Conservation (phyloP, 2,113 vertebrate genomes). For the Brachyhypopomus gauderio region DNA sequence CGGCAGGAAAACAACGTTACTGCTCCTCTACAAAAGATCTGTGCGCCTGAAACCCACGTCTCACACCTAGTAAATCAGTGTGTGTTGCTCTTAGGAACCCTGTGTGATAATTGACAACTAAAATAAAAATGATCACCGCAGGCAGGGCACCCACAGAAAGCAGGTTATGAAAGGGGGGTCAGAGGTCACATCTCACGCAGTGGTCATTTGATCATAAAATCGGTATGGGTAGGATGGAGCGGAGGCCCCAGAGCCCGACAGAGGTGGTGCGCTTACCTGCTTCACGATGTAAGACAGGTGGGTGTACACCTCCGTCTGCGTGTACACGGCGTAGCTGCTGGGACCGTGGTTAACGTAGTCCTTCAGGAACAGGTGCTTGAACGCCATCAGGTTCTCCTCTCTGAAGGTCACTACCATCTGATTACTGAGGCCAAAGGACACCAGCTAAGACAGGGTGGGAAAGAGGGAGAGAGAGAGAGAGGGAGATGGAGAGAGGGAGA, state of each 20-base stretch:
- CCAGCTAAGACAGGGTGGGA: conserved; percentile 75
- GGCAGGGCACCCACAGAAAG: background rate
- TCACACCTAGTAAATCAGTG: too few species aligned
- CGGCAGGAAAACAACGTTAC: conserved; percentile 13
- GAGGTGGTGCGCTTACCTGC: conserved; percentile 70
- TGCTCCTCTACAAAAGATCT: too few species aligned
- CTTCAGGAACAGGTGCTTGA: conserved; percentile 92
- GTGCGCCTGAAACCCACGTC: too few species aligned
- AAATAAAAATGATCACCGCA: background rate
- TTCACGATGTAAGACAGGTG: conserved; percentile 85
- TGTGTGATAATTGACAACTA: conserved; percentile 14
- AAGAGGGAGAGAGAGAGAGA: conserved; percentile 37
- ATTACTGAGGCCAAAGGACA: conserved; percentile 93
- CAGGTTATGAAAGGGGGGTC: background rate
- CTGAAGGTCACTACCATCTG: conserved; percentile 97
- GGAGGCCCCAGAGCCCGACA: background rate
- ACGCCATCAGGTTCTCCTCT: conserved; percentile 89
- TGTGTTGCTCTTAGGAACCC: too few species aligned
- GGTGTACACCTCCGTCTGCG: conserved; percentile 83
- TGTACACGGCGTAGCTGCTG: conserved; percentile 83
- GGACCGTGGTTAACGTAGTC: conserved; percentile 75
- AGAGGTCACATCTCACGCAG: background rate
- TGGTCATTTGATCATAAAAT: too few species aligned
- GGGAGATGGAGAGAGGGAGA: background rate
- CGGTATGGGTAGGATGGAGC: too few species aligned